Conservation (phyloP, 2,113 vertebrate species). For the Serinus canaria region DNA sequence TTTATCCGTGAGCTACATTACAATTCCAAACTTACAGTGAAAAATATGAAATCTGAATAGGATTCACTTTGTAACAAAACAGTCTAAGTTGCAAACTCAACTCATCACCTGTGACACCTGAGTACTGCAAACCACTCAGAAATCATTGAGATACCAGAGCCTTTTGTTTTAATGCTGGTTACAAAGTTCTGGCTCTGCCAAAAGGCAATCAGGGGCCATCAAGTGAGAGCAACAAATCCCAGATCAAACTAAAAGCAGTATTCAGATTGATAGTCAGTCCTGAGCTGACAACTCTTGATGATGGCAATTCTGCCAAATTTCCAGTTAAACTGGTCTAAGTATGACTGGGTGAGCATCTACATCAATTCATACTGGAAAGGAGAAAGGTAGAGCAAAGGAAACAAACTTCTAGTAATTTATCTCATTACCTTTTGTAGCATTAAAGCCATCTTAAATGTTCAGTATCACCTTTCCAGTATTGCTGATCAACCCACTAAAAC, state of each 20-base stretch:
- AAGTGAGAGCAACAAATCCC: background rate
- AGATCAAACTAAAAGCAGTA: background rate
- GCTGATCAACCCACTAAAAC: background rate
- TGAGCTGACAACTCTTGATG: background rate
- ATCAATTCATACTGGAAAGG: background rate
- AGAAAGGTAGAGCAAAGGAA: background rate
- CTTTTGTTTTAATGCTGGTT: background rate
- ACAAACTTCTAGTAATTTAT: background rate
- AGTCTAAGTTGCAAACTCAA: background rate
- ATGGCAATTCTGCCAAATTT: background rate
- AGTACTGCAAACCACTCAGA: background rate
- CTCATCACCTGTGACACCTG: background rate
- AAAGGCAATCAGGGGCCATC: background rate
- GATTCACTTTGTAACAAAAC: background rate
- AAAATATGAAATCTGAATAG: background rate
- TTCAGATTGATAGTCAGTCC: background rate
- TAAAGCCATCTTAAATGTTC: background rate
- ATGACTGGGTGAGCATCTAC: background rate
- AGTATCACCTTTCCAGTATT: fast-evolving
- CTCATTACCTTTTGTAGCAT: background rate
- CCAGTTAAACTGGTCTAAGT: background rate
- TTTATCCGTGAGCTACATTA: background rate
- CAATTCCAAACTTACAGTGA: background rate
- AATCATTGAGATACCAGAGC: background rate
- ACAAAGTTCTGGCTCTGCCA: background rate